A percentile compares a stretch with the other conserved stretches of the same genome.
Conservation (phyloP, 1,140 invertebrate species). For the Listronotus bonariensis region DNA sequence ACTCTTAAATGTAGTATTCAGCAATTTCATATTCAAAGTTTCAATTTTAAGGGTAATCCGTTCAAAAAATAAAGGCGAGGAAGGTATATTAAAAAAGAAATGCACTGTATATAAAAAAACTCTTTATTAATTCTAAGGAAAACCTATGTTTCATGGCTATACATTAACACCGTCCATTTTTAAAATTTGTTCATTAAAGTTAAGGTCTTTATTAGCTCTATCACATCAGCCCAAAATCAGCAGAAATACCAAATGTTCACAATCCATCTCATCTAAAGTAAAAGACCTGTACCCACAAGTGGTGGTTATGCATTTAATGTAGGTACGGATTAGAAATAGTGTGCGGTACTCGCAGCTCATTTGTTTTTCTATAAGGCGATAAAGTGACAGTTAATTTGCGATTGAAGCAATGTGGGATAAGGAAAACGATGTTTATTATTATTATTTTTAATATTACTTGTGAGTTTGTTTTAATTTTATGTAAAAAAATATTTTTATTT, state of each 20-base stretch:
- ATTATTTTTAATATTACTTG: not conserved
- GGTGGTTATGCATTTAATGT: constrained; percentile 4
- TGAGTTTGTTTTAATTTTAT: constrained; percentile 10
- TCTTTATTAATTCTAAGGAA: too few species aligned
- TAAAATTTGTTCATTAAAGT: not conserved
- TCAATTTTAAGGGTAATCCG: too few species aligned
- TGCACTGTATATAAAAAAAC: too few species aligned
- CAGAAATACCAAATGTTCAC: constrained; percentile 20
- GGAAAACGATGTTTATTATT: constrained; percentile 10
- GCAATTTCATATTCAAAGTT: too few species aligned
- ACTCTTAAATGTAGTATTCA: too few species aligned
- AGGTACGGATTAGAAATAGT: constrained; percentile 14
- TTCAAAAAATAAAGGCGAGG: too few species aligned
- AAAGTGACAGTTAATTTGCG: constrained; percentile 6
- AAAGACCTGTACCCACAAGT: constrained; percentile 14
- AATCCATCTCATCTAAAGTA: constrained; percentile 19
- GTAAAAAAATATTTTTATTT: too few species aligned
- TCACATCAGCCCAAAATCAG: constrained; percentile 3
- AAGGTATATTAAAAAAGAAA: too few species aligned
- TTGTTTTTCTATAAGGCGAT: constrained; percentile 3
- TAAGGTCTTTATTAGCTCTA: not conserved
- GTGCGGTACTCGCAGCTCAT: constrained; percentile 5
- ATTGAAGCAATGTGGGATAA: constrained; percentile 7
- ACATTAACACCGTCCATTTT: not conserved
- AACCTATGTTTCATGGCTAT: not conserved